A percentile compares a stretch with the other conserved stretches of the same genome.
These are phyloP conservation scores for Gnathonemus echidnorhynchus DNA, from an alignment of 2,113 vertebrate genomes.

Conservation along the genomic window DNA sequence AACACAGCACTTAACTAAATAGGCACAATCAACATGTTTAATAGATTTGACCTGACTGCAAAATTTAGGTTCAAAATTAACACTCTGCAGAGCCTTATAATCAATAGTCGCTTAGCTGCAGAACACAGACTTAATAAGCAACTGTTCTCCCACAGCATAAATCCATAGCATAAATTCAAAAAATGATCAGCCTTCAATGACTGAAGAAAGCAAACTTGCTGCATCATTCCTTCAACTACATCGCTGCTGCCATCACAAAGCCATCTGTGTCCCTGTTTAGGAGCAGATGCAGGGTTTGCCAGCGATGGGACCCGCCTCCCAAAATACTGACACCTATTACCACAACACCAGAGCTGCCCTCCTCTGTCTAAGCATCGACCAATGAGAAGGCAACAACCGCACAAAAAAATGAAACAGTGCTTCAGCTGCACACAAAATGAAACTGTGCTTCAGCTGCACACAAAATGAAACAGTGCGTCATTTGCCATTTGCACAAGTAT, in stretches of 20 bases:
- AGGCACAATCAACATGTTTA: too few species aligned
- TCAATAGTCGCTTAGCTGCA: background rate
- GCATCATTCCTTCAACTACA: background rate
- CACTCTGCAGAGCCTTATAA: background rate
- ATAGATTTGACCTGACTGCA: background rate
- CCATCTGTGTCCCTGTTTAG: background rate
- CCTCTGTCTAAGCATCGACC: background rate
- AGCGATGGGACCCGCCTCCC: background rate
- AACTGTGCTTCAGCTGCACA: too few species aligned
- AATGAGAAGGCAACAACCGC: background rate
- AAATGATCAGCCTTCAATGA: background rate
- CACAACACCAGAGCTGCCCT: background rate
- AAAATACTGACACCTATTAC: background rate
- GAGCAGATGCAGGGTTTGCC: background rate
- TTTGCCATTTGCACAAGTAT: background rate
- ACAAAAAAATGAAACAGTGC: background rate
- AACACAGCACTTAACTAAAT: constrained; percentile 3
- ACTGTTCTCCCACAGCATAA: background rate
- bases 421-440: background rate
- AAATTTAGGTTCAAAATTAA: background rate
- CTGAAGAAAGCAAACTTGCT: background rate
- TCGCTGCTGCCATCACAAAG: background rate
- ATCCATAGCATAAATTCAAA: background rate
- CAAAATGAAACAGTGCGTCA: background rate
- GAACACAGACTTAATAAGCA: background rate